Percentiles rank a stretch among this genome's conserved stretches.
These are phyloP conservation scores for Ctenopoma kingsleyae DNA, from an alignment of 2,797 vertebrate species.

Conservation along the genomic window DNA sequence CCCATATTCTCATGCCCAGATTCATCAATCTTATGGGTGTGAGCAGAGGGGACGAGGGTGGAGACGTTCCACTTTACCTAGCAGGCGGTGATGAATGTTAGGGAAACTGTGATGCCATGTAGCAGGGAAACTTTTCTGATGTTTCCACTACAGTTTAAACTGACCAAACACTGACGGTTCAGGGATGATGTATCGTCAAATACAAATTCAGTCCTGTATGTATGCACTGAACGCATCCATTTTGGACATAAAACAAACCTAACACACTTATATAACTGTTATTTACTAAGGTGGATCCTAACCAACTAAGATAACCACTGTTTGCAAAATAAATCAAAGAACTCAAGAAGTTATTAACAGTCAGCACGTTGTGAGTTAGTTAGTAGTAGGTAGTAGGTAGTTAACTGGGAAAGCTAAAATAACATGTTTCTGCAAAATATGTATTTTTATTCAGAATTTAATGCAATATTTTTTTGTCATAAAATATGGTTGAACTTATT, in stretches of 20 bases:
- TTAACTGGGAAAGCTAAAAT: background rate
- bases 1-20: constrained; percentile 37
- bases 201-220: background rate
- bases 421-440: background rate
- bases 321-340: background rate
- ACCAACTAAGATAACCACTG: background rate
- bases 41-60: background rate
- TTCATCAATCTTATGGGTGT: constrained; percentile 46
- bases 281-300: background rate
- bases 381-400: too few relatives aligned
- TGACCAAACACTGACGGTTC: constrained; percentile 33
- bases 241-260: background rate
- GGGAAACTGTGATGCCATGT: constrained; percentile 59
- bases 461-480: background rate
- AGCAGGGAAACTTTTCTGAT: constrained; percentile 22
- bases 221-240: background rate
- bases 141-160: constrained; percentile 56
- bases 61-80: constrained; percentile 36
- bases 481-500: background rate
- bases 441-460: background rate
- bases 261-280: background rate
- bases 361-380: too few relatives aligned
- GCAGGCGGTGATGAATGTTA: constrained; percentile 46
- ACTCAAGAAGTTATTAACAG: background rate
- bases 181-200: constrained; percentile 9